Base-by-base conservation (phyloP, 1,140 invertebrate genomes). In the Stegodyphus dumicola region DNA sequence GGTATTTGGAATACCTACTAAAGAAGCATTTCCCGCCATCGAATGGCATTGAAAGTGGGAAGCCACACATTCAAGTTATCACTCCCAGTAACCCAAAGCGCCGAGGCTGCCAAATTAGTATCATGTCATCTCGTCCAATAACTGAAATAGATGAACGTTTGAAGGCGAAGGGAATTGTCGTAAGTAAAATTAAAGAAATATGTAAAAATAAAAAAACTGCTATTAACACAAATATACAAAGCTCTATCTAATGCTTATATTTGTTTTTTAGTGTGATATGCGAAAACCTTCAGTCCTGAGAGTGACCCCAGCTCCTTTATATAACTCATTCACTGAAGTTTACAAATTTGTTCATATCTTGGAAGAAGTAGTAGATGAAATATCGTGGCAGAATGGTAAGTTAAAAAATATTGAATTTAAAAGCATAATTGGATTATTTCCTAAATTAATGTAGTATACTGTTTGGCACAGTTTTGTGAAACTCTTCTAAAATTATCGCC, bases 301-400 rank as follows among this genome's bases (percentile, higher is more conserved):
- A 78, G 88, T 93, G 0, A 89, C 93, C 2, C 92, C 93, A 1
- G 90, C 88, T 17, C 93, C 93, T 10, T 84, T 93, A 7, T 93
- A 93, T 90, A 93, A 93, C 88, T 91, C 91, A 33, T 93, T 92
- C 88, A 87, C 88, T 11, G 93, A 93, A 88, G 92, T 93, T 15
- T 88, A 89, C 49, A 86, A 88, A 74, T 91, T 92, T 87, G 88
- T 90, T 52, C 77, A 87, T 7, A 88, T 86, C 52, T 81, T 91
- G 9, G 86, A 89, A 64, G 80, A 77, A 7, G 18, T 54, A 49
- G 2, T 67, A 67, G 7, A 15, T 67, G 11, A 67, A 15, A 15
- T 67, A 18, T 18, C 65, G 33, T 33, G 33, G 33, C 33, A 33
- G 33, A 33, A 33, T 33, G 33, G 33, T 33, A 33, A 33, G 33